Conservation (phyloP, 1,140 invertebrate genomes). For the Macrobrachium rosenbergii region DNA sequence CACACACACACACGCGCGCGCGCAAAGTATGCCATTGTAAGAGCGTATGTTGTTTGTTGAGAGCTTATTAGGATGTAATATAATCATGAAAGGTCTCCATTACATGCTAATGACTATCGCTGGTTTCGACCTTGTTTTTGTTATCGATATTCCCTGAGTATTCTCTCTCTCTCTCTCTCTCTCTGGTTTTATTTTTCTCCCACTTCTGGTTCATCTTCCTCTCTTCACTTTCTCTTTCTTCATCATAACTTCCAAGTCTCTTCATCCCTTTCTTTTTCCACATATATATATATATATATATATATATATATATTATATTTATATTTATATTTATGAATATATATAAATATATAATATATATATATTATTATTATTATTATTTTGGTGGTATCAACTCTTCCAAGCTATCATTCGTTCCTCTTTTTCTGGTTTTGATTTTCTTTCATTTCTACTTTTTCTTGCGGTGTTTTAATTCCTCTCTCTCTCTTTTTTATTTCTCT, state of each 20-base stretch:
- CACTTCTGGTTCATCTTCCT: conserved; percentile 25
- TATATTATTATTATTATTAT: no score
- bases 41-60: background rate
- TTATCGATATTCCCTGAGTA: background rate
- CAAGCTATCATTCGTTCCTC: no score
- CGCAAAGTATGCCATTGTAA: background rate
- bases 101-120: background rate
- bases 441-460: no score
- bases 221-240: background rate
- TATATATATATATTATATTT: no score
- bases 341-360: no score
- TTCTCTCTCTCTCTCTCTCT: conserved; percentile 17
- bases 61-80: background rate
- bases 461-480: no score
- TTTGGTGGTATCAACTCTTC: no score
- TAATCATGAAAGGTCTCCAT: background rate
- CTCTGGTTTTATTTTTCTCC: conserved; percentile 13
- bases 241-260: background rate
- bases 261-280: background rate
- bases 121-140: no score
- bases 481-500: no score
- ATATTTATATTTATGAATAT: no score
- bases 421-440: no score
- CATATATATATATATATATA: no score
- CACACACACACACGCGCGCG: conserved; percentile 8